A percentile compares a stretch with the other conserved stretches of the same genome.
Conservation (phyloP, 2,888 invertebrate genomes). For the Tortrix viridana region DNA sequence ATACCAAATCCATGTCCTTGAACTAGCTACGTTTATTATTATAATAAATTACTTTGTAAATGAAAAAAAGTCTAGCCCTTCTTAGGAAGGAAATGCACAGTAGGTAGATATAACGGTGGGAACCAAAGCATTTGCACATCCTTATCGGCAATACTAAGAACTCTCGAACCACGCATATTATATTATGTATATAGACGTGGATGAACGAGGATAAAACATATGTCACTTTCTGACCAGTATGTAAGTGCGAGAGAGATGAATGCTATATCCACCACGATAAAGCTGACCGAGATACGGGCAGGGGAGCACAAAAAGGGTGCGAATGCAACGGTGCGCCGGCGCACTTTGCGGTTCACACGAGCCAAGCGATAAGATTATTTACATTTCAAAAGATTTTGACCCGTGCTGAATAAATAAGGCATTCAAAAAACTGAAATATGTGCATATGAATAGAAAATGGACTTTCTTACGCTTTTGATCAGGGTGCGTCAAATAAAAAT, state of each 20-base stretch:
- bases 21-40: no score
- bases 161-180: conserved; percentile 53
- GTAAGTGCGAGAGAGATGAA: no score
- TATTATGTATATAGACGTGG: no score
- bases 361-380: conserved; percentile 45
- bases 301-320: conserved; percentile 55
- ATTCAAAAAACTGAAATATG: background rate
- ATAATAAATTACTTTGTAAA: background rate
- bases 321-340: conserved; percentile 58
- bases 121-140: conserved; percentile 59
- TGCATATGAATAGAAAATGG: no score
- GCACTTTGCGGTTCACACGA: conserved; percentile 51
- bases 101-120: conserved; percentile 40
- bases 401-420: background rate
- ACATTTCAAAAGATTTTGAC: conserved; percentile 15
- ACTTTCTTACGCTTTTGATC: no score
- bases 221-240: no score
- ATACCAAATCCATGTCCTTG: no score
- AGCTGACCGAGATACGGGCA: no score
- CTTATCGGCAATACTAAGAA: conserved; percentile 68
- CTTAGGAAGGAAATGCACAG: conserved; percentile 14
- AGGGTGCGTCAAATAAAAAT: no score
- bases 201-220: no score
- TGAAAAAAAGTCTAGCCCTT: conserved; percentile 8
- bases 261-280: no score